Percentiles rank a stretch among this genome's conserved stretches.
phyloP scores from a whole-genome alignment of 2,113 vertebrate genomes.

The Okapia johnstoni region DNA sequence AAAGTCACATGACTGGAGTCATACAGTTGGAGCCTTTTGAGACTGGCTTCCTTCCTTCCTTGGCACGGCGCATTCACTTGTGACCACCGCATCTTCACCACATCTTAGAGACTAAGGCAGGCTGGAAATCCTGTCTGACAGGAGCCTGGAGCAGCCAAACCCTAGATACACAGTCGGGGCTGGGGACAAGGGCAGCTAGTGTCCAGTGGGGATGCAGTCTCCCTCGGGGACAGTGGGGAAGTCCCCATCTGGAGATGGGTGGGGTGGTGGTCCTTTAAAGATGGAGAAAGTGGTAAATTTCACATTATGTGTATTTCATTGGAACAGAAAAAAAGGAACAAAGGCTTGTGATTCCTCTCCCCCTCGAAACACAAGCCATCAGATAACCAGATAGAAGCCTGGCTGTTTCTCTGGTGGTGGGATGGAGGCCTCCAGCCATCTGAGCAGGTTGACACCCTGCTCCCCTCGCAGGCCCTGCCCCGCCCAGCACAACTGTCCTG shows the following conservation, averaged over 20 bases:
- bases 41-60: neutral
- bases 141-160: neutral
- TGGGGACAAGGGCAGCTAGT: neutral
- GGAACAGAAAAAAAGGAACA: neutral
- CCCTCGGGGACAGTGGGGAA: rapidly evolving
- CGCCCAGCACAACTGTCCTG: neutral
- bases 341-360: neutral
- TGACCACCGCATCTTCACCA: neutral
- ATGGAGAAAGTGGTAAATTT: neutral
- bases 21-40: neutral
- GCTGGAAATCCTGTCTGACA: rapidly evolving
- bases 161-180: neutral
- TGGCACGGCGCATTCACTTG: rapidly evolving
- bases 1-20: rapidly evolving
- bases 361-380: neutral
- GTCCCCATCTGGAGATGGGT: neutral
- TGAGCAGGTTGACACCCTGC: neutral
- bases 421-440: neutral
- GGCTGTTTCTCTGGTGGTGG: neutral
- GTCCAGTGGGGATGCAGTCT: neutral
- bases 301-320: neutral
- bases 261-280: rapidly evolving
- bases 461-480: neutral
- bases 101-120: neutral
- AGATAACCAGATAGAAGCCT: rapidly evolving